Percentiles rank a stretch among this genome's conserved stretches.
phyloP scores from a whole-genome alignment of 53 echinoderm and acorn worm species.

The Arbacia lixula region DNA sequence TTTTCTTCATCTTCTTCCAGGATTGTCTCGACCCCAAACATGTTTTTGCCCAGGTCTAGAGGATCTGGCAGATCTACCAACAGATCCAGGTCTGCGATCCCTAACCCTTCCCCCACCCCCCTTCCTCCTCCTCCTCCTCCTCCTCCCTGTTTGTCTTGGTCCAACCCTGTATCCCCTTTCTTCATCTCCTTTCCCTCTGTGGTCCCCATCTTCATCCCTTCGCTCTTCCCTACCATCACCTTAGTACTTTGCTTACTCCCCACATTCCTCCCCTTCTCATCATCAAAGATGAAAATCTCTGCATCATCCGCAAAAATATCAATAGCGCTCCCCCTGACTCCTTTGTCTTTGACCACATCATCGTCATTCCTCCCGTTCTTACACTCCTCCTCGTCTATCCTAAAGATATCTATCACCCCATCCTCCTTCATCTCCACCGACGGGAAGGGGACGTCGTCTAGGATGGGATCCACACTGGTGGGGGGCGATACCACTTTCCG shows the following conservation, averaged over 20 bases:
- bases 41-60: constrained; percentile 17
- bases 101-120: constrained; percentile 19
- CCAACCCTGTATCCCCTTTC: not conserved
- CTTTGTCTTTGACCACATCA: not conserved
- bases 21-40: constrained; percentile 19
- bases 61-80: constrained; percentile 43
- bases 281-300: no score
- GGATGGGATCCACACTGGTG: no score
- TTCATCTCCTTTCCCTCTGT: not conserved
- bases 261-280: not conserved
- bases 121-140: not conserved
- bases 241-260: constrained; percentile 6
- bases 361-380: constrained; percentile 24
- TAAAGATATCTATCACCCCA: not conserved
- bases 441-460: no score
- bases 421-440: no score
- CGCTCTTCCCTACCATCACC: not conserved
- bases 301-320: no score
- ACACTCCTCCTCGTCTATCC: not conserved
- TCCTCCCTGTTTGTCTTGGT: no score
- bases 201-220: not conserved
- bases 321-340: no score
- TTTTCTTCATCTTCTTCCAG: constrained; percentile 45
- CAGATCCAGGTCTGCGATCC: constrained; percentile 36
- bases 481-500: constrained; percentile 4